Evolutionary conservation across 2,888 invertebrate genomes (phyloP), one percentile per base, ranked within the genome.

Genomic region (Macaria liturata): DNA sequence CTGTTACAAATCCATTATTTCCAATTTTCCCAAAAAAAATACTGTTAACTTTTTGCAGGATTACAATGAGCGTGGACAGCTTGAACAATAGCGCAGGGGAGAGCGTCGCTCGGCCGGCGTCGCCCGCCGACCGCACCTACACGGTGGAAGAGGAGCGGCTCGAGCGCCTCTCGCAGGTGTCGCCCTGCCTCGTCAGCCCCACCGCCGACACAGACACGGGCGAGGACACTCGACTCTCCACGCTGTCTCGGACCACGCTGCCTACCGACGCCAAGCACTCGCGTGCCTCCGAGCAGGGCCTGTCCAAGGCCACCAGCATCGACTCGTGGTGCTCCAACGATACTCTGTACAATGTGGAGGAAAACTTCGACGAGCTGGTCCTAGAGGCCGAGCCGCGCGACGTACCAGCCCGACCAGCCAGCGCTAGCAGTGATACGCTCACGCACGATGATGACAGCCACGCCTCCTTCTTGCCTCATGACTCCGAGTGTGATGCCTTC

Each of bases 291-390:
- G 91, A 92, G 70, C 86, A 87, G 61, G 86, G 88, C 62, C 78
- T 89, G 30, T 91, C 91, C 3, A 92, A 92, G 73, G 93, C 94
- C 0, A 93, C 93, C 37, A 94, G 94, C 77, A 94, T 94, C 66
- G 94, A 94, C 72, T 94, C 94, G 3, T 94, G 94, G 89, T 94
- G 94, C 77, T 94, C 94, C 32, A 94, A 94, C 75, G 94, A 94
- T 68, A 94, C 94, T 0, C 78, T 94, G 3, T 94, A 94, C 75
- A 94, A 94, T 70, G 91, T 94, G 39, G 94, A 94, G 71, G 94
- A 94, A 58, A 91, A 92, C 64, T 92, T 92, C 68, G 92, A 92
- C 58, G 92, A 92, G 67, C 72, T 91, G 8, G 88, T 80, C 3
- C 72, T 85, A 76, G 91, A 91, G 50, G 76, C 85, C 8, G 91